These are phyloP conservation scores for Drosophila dives DNA, from an alignment of 2,888 invertebrate genomes.

Conservation along the genomic window DNA sequence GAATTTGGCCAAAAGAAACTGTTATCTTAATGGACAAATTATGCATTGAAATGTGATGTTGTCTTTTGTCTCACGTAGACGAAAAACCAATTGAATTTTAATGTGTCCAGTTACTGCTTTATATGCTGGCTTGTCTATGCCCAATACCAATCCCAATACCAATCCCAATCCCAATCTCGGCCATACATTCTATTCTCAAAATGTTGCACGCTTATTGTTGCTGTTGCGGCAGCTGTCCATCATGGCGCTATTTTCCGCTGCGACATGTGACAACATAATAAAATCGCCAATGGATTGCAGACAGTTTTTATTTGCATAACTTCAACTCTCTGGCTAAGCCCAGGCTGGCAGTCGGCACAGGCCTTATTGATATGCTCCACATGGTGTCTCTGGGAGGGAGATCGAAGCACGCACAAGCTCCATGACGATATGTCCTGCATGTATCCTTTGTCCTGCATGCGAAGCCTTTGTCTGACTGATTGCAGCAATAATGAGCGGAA, in stretches of 20 bases:
- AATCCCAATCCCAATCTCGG: slow-evolving; percentile 1
- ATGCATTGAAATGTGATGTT: slow-evolving; percentile 45
- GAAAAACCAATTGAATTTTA: slow-evolving; percentile 78
- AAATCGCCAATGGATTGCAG: slow-evolving; percentile 68
- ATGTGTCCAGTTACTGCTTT: slow-evolving; percentile 43
- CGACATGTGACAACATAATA: slow-evolving; percentile 75
- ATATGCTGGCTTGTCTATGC: not conserved
- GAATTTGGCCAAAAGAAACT: slow-evolving; percentile 35
- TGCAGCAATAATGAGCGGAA: slow-evolving; percentile 77
- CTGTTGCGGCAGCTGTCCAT: slow-evolving; percentile 51
- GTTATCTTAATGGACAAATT: slow-evolving; percentile 71
- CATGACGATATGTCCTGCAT: slow-evolving; percentile 28
- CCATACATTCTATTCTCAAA: slow-evolving; percentile 1
- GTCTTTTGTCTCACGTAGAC: slow-evolving; percentile 68
- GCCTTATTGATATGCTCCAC: slow-evolving; percentile 65
- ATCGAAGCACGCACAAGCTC: slow-evolving; percentile 58
- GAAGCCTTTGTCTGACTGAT: slow-evolving; percentile 64
- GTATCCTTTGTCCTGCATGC: slow-evolving; percentile 5
- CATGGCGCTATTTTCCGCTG: slow-evolving; percentile 45
- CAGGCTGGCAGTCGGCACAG: slow-evolving; percentile 6
- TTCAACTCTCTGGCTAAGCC: slow-evolving; percentile 24
- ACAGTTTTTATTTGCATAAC: slow-evolving; percentile 62
- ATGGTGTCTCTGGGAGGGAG: slow-evolving; percentile 56
- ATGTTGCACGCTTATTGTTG: not conserved
- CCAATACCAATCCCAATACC: not conserved